phyloP scores from a whole-genome alignment of 1,140 invertebrate genomes.

The Brachystomella parvula region DNA sequence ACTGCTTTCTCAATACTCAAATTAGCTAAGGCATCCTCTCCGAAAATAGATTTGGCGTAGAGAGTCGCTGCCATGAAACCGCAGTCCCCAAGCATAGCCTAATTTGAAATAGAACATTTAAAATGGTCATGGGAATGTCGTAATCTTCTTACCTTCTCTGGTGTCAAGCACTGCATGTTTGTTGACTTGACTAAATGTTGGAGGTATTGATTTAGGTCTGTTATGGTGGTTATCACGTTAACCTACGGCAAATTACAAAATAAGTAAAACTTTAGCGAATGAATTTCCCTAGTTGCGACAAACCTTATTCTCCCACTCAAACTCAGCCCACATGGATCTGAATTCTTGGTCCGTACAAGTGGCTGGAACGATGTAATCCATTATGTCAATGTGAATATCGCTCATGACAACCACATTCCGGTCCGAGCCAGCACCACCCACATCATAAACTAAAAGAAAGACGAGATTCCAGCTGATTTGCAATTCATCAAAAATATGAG shows the following conservation, averaged over 20 bases:
- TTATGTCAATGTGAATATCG: slow-evolving; percentile 99
- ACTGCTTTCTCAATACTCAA: slow-evolving; percentile 93
- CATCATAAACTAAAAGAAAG: slow-evolving; percentile 73
- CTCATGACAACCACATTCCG: slow-evolving; percentile 96
- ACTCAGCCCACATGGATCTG: slow-evolving; percentile 98
- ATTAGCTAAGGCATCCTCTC: slow-evolving; percentile 97
- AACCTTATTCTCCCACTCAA: slow-evolving; percentile 99
- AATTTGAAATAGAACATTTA: neutral
- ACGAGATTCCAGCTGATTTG: neutral
- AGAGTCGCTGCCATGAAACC: slow-evolving; percentile 99
- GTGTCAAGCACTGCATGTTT: slow-evolving; percentile 98
- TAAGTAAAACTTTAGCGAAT: slow-evolving; percentile 4
- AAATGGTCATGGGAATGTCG: no score
- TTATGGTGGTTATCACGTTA: slow-evolving; percentile 89
- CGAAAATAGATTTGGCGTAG: slow-evolving; percentile 98
- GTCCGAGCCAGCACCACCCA: slow-evolving; percentile 84
- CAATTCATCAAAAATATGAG: slow-evolving; percentile 1
- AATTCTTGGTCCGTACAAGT: slow-evolving; percentile 91
- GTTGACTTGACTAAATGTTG: slow-evolving; percentile 86
- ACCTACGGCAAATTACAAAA: slow-evolving; percentile 49
- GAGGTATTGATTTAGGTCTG: slow-evolving; percentile 86
- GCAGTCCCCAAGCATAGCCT: slow-evolving; percentile 89
- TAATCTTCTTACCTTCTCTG: slow-evolving; percentile 68
- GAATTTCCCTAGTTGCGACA: neutral
- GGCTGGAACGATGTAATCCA: slow-evolving; percentile 99